A percentile compares a stretch with the other conserved stretches of the same genome.
These are phyloP conservation scores for Aphelocoma coerulescens DNA, from an alignment of 2,113 vertebrate species.

Conservation along the genomic window DNA sequence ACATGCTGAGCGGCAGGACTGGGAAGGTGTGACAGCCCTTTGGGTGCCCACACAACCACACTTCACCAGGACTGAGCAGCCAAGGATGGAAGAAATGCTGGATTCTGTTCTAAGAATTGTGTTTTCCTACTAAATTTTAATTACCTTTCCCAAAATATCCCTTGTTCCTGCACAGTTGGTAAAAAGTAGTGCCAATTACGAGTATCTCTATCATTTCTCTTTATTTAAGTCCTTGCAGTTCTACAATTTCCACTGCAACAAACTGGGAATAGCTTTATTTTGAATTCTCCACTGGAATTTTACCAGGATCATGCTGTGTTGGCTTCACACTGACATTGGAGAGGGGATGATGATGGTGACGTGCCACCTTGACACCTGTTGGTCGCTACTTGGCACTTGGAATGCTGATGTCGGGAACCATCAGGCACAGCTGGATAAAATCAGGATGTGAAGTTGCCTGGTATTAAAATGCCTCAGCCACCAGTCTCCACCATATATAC, in stretches of 20 bases:
- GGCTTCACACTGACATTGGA: neutral
- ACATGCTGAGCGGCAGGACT: rapidly evolving
- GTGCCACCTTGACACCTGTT: neutral
- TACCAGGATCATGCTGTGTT: neutral
- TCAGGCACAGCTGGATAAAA: neutral
- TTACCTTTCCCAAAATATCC: neutral
- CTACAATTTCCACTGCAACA: neutral
- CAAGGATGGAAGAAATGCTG: neutral
- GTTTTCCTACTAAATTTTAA: neutral
- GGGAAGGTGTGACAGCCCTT: neutral
- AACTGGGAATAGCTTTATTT: neutral
- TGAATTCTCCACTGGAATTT: neutral
- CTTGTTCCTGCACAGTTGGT: neutral
- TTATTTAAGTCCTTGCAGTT: neutral
- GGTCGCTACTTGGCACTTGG: rapidly evolving
- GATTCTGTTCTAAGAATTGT: neutral
- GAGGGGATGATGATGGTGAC: neutral
- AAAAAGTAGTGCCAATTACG: neutral
- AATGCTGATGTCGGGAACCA: neutral
- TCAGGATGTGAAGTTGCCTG: neutral
- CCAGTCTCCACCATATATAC: neutral
- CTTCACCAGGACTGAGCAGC: neutral
- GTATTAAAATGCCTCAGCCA: neutral
- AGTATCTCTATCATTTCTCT: neutral
- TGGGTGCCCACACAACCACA: neutral